Evolutionary conservation across 1,140 invertebrate species (phyloP).

Genomic region (Popillia japonica): DNA sequence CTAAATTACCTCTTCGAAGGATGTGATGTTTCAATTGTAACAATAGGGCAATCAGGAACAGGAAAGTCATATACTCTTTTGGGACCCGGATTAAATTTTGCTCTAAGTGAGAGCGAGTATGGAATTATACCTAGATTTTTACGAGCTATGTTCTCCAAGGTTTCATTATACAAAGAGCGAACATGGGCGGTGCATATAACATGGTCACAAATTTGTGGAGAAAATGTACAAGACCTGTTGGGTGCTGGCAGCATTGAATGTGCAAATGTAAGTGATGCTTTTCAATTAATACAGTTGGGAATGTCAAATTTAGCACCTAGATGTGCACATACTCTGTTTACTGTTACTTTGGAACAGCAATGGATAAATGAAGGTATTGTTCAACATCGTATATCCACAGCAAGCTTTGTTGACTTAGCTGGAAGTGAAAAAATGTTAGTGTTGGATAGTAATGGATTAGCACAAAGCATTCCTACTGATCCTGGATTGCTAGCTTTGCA

Average conservation of each 20-base stretch:
- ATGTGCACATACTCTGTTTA: constrained; percentile 68
- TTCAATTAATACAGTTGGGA: constrained; percentile 60
- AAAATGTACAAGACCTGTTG: constrained; percentile 58
- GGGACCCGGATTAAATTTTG: constrained; percentile 75
- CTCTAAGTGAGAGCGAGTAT: constrained; percentile 74
- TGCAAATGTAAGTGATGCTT: constrained; percentile 57
- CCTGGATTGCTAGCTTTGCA: constrained; percentile 68
- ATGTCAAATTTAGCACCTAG: constrained; percentile 56
- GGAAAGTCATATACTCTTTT: constrained; percentile 83
- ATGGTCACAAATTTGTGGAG: constrained; percentile 69
- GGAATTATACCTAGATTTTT: constrained; percentile 80
- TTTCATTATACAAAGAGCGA: constrained; percentile 67
- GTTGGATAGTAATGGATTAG: constrained; percentile 57
- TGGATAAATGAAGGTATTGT: constrained; percentile 67
- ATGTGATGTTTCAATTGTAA: constrained; percentile 77
- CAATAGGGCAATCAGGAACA: constrained; percentile 79
- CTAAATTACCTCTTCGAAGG: constrained; percentile 72
- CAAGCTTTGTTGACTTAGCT: constrained; percentile 72
- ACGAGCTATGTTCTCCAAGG: constrained; percentile 74
- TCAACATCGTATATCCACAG: constrained; percentile 71
- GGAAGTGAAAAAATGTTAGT: constrained; percentile 67
- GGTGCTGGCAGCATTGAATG: constrained; percentile 56
- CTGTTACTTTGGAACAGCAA: constrained; percentile 74
- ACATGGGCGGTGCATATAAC: constrained; percentile 70
- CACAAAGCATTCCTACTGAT: constrained; percentile 62